Percentiles rank a stretch among this genome's conserved stretches.
These are phyloP conservation scores for Atractosteus spatula DNA, from an alignment of 2,113 vertebrate genomes.

Conservation along the genomic window DNA sequence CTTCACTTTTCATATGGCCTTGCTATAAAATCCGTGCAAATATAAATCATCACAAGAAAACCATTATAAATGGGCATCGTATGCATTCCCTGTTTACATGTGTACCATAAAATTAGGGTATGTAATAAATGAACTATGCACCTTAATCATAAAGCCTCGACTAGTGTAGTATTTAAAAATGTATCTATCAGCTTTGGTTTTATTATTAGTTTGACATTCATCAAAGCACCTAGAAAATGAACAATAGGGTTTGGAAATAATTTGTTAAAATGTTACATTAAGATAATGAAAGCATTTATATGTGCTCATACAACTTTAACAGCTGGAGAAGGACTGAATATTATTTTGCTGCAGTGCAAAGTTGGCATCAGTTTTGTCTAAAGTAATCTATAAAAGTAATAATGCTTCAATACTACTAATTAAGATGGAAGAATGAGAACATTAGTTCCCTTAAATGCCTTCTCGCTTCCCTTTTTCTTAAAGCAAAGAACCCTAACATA, in stretches of 20 bases:
- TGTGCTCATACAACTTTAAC: conserved; percentile 33
- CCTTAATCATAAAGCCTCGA: conserved; percentile 17
- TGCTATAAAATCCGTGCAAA: conserved; percentile 42
- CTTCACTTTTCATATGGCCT: conserved; percentile 52
- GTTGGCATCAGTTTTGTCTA: conserved; percentile 28
- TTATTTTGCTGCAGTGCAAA: conserved; percentile 13
- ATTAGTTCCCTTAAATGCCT: no score
- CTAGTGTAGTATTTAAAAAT: conserved; percentile 22
- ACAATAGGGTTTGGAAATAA: conserved; percentile 36
- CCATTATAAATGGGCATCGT: conserved; percentile 42
- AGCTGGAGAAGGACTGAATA: conserved; percentile 14
- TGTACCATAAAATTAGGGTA: conserved; percentile 24
- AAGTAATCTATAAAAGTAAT: conserved; percentile 32
- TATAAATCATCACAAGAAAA: conserved; percentile 49
- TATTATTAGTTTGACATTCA: conserved; percentile 12
- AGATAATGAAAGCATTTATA: conserved; percentile 38
- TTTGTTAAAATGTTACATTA: conserved; percentile 32
- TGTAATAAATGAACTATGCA: conserved; percentile 18
- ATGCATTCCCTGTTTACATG: conserved; percentile 31
- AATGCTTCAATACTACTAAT: conserved; percentile 17
- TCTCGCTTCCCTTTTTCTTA: no score
- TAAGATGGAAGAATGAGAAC: no score
- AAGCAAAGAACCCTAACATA: no score
- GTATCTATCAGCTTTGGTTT: conserved; percentile 6
- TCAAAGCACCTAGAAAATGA: conserved; percentile 24